Evolutionary conservation across 2,888 invertebrate genomes (phyloP), one percentile per base, ranked within the genome.

Genomic region (Schizaphis graminum): DNA sequence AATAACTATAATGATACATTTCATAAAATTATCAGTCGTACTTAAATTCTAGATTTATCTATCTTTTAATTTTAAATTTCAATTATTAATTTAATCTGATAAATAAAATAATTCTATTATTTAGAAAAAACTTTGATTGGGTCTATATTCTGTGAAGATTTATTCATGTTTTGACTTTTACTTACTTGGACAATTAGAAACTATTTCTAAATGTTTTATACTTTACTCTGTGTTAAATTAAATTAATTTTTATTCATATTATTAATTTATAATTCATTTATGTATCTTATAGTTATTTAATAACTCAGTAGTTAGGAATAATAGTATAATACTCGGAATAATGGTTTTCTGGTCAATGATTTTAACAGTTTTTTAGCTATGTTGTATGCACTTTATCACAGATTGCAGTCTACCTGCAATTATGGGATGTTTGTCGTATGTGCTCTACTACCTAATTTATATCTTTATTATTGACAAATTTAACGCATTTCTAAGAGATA

Each of bases 71-170:
- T 61, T 44, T 44, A 44, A 44, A 44, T 44, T 44, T 44, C 3
- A 44, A n/a, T n/a, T n/a, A n/a, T n/a, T n/a, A n/a, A n/a, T n/a
- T n/a, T n/a, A n/a, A n/a, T n/a, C n/a, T n/a, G n/a, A n/a, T n/a
- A 67, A n/a, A 67, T 67, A 16, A n/a, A n/a, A 67, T n/a, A 67
- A n/a, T 67, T 67, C 67, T 67, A n/a, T n/a, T 67, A 67, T 67
- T 67, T 67, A 16, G 0, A n/a, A 67, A 35, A 67, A 2, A 67
- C 7, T n/a, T 67, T 61, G 11, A n/a, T n/a, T n/a, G 0, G 5
- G 16, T n/a, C 5, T n/a, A n/a, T n/a, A n/a, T 67, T n/a, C 5
- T 16, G n/a, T n/a, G 13, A 67, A 67, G 0, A 67, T 67, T 11
- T 67, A n/a, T 67, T 11, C 28, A 13, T 28, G 28, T 61, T 61